phyloP scores from a whole-genome alignment of 2,797 vertebrate species.

The Hozukius guyotensis region DNA sequence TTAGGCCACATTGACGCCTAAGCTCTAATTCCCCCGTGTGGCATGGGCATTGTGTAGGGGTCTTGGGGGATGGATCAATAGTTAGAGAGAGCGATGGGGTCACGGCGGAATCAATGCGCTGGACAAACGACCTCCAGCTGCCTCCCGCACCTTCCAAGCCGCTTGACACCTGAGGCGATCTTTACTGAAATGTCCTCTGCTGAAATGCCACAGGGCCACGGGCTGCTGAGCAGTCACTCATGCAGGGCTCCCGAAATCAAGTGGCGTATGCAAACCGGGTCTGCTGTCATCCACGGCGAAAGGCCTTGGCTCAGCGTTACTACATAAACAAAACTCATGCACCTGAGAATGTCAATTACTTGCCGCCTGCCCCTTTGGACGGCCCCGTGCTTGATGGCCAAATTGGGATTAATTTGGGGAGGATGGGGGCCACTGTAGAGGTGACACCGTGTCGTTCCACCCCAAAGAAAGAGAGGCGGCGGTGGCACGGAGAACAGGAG shows the following conservation, averaged over 20 bases:
- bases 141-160: slow-evolving; percentile 62
- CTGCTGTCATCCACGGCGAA: slow-evolving; percentile 66
- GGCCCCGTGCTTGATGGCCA: slow-evolving; percentile 71
- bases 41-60: slow-evolving; percentile 65
- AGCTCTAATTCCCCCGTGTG: slow-evolving; percentile 57
- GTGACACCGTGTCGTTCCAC: slow-evolving; percentile 73
- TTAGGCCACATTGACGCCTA: slow-evolving; percentile 47
- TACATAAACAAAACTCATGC: slow-evolving; percentile 79
- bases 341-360: slow-evolving; percentile 82
- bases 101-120: slow-evolving; percentile 73
- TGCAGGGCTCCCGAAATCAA: slow-evolving; percentile 72
- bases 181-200: slow-evolving; percentile 79
- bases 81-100: slow-evolving; percentile 72
- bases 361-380: slow-evolving; percentile 60
- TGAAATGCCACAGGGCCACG: slow-evolving; percentile 78
- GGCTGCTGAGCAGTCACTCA: slow-evolving; percentile 79
- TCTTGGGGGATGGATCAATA: slow-evolving; percentile 77
- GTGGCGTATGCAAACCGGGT: slow-evolving; percentile 69
- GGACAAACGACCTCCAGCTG: slow-evolving; percentile 79
- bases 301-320: slow-evolving; percentile 70
- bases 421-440: slow-evolving; percentile 71
- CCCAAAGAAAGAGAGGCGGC: slow-evolving; percentile 52
- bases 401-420: slow-evolving; percentile 81
- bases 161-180: slow-evolving; percentile 79
- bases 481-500: slow-evolving; percentile 59